Base-by-base conservation (phyloP, 2,888 invertebrate genomes). In the Pseudococcus viburni region DNA sequence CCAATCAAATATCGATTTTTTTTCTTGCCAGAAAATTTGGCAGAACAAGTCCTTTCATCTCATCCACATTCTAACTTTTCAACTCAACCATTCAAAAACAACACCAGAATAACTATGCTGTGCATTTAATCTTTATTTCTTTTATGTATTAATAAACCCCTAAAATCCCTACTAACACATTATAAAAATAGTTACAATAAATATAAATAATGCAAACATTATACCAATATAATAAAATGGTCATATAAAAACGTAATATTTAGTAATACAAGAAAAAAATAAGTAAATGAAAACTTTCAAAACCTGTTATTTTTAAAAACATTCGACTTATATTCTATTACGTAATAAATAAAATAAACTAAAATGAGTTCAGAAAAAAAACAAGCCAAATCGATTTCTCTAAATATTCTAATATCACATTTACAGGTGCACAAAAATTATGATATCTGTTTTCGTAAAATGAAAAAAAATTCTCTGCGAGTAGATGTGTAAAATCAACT, bases 211-310 rank as follows among this genome's bases (percentile, higher is more conserved):
- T 88, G 88, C 88, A 59, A 42, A 88, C 83, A 22, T 51, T 87
- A 83, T 88, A 88, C 83, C 88, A 83, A 88, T 88, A 88, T 59
- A 88, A 83, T 88, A 88, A 88, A 88, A 88, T 83, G 88, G 88
- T 88, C 88, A 88, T 88, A 88, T 88, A 88, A 88, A 88, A 88
- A 64, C 19, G n/a, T 33, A 68, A 59, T 19, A 64, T 85, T 15
- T 64, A 64, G 22, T 64, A 64, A 59, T 59, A 42, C 33, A 68
- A 86, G 64, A 46, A 68, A 86, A 84, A 85, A 85, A 85, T 55
- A 15, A 26, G 15, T 33, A 59, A 85, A 46, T 33, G 17, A 85
- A 39, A 55, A 11, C 17, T 55, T 55, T 46, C 26, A 55, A 51
- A 51, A 51, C 84, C 55, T 33, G 55, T 51, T 51, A 11, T 55